Evolutionary conservation across 2,113 vertebrate genomes (phyloP), one percentile per base, ranked within the genome.

Genomic region (Acanthisitta chloris): DNA sequence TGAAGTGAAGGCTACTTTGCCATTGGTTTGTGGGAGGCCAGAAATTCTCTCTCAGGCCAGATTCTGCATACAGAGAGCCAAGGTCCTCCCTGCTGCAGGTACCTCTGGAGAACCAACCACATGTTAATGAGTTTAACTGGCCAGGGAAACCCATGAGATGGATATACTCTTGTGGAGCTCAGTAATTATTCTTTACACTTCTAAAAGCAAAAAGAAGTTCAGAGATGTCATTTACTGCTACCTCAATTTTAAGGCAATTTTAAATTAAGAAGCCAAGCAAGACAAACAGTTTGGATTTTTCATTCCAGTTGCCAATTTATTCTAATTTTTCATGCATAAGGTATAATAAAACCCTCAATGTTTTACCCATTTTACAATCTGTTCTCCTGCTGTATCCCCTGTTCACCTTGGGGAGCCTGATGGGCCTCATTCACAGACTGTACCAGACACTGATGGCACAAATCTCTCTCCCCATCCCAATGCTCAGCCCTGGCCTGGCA

Each of bases 1-100:
- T 45, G 33, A 82, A 94, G 70, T 77, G 58, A 82, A 67, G 45
- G 66, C 19, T 89, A 33, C 40, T 84, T 89, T 81, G n/a, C 46
- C 69, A 43, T 52, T 5, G 3, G 33, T 67, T 86, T 73, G 82
- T 81, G 46, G 28, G 55, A 55, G 59, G 55, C 42, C 88, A 94
- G 74, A 70, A 90, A 43, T 84, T 91, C 72, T 77, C 24, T 58
- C 51, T 66, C 57, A 64, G 31, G 15, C 55, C 34, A 12, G 14
- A 33, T 62, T 93, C 77, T 78, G 29, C 64, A 80, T 55, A 31
- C 9, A 65, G 28, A 25, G 10, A 49, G 7, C 14, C 43, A 64
- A 76, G 11, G 31, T 7, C 19, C 31, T 81, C 38, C 54, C n/a
- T 64, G 36, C 66, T 48, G 17, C 57, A 67, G 66, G 36, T 66